phyloP scores from a whole-genome alignment of 1,140 invertebrate genomes.

The Anoplolepis gracilipes region DNA sequence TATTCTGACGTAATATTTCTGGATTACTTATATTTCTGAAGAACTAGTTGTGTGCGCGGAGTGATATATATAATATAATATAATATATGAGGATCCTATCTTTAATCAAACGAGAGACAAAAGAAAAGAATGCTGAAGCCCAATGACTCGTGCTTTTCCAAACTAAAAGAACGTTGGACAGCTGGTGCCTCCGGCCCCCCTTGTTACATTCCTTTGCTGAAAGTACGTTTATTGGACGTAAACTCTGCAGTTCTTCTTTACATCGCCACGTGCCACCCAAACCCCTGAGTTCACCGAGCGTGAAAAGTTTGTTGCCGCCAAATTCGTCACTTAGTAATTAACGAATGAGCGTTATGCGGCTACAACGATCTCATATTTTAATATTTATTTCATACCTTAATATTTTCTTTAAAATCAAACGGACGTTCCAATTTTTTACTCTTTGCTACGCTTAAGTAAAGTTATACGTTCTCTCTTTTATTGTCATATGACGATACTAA shows the following conservation, averaged over 20 bases:
- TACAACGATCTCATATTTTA: not conserved
- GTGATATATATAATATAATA: too few species aligned
- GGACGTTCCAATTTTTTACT: not conserved
- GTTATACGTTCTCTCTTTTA: too few species aligned
- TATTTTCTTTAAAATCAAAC: not conserved
- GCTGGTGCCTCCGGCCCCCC: slow-evolving; percentile 32
- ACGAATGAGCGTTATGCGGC: not conserved
- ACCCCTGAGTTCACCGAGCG: not conserved
- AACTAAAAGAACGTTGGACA: slow-evolving; percentile 37
- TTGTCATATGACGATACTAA: too few species aligned
- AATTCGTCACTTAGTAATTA: not conserved
- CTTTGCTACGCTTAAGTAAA: not conserved
- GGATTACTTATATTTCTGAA: not conserved
- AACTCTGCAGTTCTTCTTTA: not conserved
- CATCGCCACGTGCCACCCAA: not conserved
- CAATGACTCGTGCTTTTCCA: slow-evolving; percentile 54
- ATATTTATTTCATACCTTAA: not conserved
- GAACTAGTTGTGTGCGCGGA: not conserved
- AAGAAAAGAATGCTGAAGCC: not conserved
- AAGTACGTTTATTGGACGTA: slow-evolving; percentile 6
- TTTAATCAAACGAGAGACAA: slow-evolving; percentile 52
- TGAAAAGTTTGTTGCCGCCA: not conserved
- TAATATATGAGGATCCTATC: not conserved
- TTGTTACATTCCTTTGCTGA: slow-evolving; percentile 23
- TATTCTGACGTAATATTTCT: too few species aligned